Evolutionary conservation across 2,888 invertebrate genomes (phyloP), one percentile per base, ranked within the genome.

Genomic region (Magallana nippona): DNA sequence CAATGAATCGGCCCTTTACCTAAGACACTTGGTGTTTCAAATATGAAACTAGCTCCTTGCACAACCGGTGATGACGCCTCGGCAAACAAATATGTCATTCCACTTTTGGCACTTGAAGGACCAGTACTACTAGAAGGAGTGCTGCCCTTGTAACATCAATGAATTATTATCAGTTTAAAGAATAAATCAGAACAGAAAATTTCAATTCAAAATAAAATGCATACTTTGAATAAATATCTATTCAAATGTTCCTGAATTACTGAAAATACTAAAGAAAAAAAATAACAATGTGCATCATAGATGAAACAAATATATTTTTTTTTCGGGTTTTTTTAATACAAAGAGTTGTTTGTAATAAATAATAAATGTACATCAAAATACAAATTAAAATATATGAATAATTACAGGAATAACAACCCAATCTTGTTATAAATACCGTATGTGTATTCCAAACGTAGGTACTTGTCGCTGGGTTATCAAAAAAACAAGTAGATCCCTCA

Each of bases 61-160:
- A 1, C 8, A 8, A 19, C 71, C 2, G 82, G 82, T 11, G 55
- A 55, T 11, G 82, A 82, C 55, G 22, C 17, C 44, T 82, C 82
- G n/a, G 71, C 55, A 55, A 77, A 82, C 55, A 82, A 3, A 55
- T 82, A 82, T 10, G 55, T n/a, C 11, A 17, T 10, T 15, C 82
- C 82, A 17, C 13, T 55, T 19, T 82, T 32, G 15, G 82, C 82
- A 19, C 71, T 5, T 11, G 82, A 82, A 19, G 82, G 82, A 55
- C 82, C 82, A 3, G 82, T 82, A 15, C 11, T 17, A 10, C 32
- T 55, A 55, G 82, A 82, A 1, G 82, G 82, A 10, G 82, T 82
- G 13, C 19, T 15, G 17, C 82, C 82, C 82, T 82, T n/a, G n/a
- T 17, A 44, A 60, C 10, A 79, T 11, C 13, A 32, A 71, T 27